Conservation (phyloP, 2,113 vertebrate species). For the Nannobrachium achirus region DNA sequence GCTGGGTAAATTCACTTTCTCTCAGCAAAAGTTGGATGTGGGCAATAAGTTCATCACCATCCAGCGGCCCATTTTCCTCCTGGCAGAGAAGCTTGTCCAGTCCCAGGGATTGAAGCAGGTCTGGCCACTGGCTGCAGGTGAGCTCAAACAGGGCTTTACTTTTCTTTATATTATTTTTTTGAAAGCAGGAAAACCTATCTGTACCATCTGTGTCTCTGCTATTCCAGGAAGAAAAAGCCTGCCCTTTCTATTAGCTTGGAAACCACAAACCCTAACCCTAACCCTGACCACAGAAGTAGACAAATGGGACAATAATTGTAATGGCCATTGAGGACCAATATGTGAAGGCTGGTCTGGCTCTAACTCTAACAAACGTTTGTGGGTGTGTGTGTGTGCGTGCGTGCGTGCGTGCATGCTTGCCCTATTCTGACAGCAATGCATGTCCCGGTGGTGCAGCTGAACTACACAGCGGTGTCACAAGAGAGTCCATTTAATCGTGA, state of each 20-base stretch:
- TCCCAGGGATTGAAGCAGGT: constrained; percentile 75
- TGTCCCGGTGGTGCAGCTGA: constrained; percentile 82
- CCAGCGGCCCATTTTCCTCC: constrained; percentile 79
- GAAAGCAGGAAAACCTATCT: too few relatives aligned
- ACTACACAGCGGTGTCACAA: constrained; percentile 77
- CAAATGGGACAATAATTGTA: too few relatives aligned
- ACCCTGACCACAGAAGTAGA: too few relatives aligned
- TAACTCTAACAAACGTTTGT: too few relatives aligned
- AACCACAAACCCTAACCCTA: too few relatives aligned
- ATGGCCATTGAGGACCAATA: too few relatives aligned
- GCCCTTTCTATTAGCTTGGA: too few relatives aligned
- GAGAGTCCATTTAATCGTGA: constrained; percentile 73
- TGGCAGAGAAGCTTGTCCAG: constrained; percentile 79
- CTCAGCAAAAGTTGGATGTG: constrained; percentile 75
- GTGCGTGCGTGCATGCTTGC: not conserved
- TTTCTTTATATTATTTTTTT: too few relatives aligned
- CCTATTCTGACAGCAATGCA: constrained; percentile 67
- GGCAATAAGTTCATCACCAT: constrained; percentile 69
- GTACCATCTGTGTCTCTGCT: too few relatives aligned
- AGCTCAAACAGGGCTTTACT: constrained; percentile 21
- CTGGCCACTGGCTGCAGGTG: constrained; percentile 78
- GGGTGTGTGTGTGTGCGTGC: not conserved
- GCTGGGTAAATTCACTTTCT: constrained; percentile 85
- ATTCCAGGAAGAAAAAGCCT: too few relatives aligned
- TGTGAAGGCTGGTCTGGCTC: too few relatives aligned